These are phyloP conservation scores for Pipa parva DNA, from an alignment of 2,113 vertebrate genomes.

Conservation along the genomic window DNA sequence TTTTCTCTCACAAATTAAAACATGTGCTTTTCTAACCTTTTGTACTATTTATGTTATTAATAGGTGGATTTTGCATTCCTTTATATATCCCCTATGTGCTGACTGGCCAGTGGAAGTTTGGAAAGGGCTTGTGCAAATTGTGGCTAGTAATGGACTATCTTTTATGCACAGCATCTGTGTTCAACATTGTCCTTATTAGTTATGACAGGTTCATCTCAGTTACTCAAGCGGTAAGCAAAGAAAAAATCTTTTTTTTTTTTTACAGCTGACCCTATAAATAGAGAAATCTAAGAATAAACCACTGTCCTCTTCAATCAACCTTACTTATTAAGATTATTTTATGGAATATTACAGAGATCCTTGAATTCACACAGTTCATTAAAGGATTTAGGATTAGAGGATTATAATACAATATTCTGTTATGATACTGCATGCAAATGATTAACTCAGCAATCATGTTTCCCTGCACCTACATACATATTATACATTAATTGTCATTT, in stretches of 20 bases:
- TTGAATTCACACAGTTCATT: too few relatives aligned
- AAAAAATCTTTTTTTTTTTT: background rate
- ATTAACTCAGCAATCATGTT: too few relatives aligned
- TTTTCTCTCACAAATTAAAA: too few relatives aligned
- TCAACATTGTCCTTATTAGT: constrained; percentile 72
- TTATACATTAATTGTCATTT: too few relatives aligned
- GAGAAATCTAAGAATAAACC: too few relatives aligned
- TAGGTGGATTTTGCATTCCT: constrained; percentile 70
- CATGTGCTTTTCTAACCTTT: background rate
- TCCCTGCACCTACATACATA: too few relatives aligned
- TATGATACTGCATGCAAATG: too few relatives aligned
- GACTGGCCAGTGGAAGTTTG: constrained; percentile 62
- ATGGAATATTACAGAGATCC: too few relatives aligned
- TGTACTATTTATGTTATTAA: background rate
- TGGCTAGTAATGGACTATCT: constrained; percentile 69
- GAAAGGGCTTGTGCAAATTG: constrained; percentile 61
- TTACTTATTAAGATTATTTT: too few relatives aligned
- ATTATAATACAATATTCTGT: too few relatives aligned
- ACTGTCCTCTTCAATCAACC: too few relatives aligned
- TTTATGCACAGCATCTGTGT: constrained; percentile 65
- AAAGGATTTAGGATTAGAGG: too few relatives aligned
- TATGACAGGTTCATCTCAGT: constrained; percentile 67
- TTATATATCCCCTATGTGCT: constrained; percentile 68
- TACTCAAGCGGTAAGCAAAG: constrained; percentile 59
- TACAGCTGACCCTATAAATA: background rate